A percentile compares a stretch with the other conserved stretches of the same genome.
Conservation (phyloP, 2,888 invertebrate genomes). For the Drepana falcataria region DNA sequence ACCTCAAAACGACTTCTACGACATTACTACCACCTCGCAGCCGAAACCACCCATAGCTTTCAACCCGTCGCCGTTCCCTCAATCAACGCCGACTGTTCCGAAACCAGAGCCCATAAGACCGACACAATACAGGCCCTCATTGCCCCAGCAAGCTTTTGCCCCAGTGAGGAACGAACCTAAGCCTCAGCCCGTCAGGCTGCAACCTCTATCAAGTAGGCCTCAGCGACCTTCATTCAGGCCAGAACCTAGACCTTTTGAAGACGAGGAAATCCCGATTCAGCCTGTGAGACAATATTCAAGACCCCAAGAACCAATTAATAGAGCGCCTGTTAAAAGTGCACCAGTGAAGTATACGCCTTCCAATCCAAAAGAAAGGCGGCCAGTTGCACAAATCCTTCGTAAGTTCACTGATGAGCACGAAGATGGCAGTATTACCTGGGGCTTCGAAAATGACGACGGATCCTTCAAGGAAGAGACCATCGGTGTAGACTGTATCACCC, state of each 20-base stretch:
- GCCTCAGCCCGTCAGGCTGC: conserved; percentile 64
- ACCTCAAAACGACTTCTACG: conserved; percentile 67
- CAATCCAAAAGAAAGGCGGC: conserved; percentile 78
- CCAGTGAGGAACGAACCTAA: conserved; percentile 63
- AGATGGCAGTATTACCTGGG: conserved; percentile 92
- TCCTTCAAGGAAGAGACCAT: conserved; percentile 91
- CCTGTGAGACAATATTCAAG: conserved; percentile 66
- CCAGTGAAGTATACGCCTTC: conserved; percentile 63
- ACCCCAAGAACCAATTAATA: conserved; percentile 60
- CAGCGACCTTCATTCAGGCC: conserved; percentile 75
- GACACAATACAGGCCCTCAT: conserved; percentile 65
- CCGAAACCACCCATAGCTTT: conserved; percentile 67
- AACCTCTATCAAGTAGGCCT: conserved; percentile 70
- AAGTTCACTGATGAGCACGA: conserved; percentile 88
- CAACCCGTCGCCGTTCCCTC: conserved; percentile 62
- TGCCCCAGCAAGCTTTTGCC: conserved; percentile 56
- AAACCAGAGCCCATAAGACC: conserved; percentile 66
- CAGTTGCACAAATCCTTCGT: conserved; percentile 84
- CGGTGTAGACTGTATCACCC: conserved; percentile 86
- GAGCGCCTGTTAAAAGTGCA: conserved; percentile 50
- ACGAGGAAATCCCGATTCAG: conserved; percentile 63
- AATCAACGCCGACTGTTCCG: conserved; percentile 50
- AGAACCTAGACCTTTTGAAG: conserved; percentile 67
- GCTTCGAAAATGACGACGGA: conserved; percentile 92
- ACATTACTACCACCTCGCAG: conserved; percentile 66